Base-by-base conservation (phyloP, 2,888 invertebrate genomes). In the Orthosia gracilis region DNA sequence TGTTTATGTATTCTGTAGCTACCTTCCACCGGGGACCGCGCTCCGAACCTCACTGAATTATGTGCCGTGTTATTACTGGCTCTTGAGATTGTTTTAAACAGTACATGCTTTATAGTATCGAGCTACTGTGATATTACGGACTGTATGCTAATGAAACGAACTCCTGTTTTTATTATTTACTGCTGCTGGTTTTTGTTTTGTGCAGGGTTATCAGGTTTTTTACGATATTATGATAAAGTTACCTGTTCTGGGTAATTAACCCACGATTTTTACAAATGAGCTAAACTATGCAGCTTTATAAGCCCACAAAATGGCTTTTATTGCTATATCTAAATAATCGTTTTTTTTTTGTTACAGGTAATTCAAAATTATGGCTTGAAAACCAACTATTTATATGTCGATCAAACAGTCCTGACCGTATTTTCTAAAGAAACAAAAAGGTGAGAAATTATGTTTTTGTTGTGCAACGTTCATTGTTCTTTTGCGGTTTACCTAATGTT, bases 1-100 rank as follows among this genome's bases (percentile, higher is more conserved):
- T 91, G 91, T 92, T 92, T 92, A 92, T 91, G 92, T 92, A 92
- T 91, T 91, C 89, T 76, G 85, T 84, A 81, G 84, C 83, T 85
- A 83, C 85, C 84, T 80, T 81, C 80, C 84, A 78, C 76, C 49
- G 81, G 86, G 87, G 87, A 85, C 82, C 71, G 71, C 73, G 82
- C 69, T 76, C 70, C 50, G 64, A 65, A 83, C 74, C 76, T 54
- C 79, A 63, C 77, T 85, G 88, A 87, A 87, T 86, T 83, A 86
- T 88, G 83, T 73, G 77, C 73, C 73, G 67, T 74, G 80, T 83
- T 86, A 83, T 85, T 76, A 80, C 76, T 73, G 69, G 72, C 72
- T 64, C 79, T 78, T 73, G 78, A 80, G 78, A 83, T 85, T 80
- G 85, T 85, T 85, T 84, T 76, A 86, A 80, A 87, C 73, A 73